Base-by-base conservation (phyloP, 2,888 invertebrate species). In the Amorpha juglandis region DNA sequence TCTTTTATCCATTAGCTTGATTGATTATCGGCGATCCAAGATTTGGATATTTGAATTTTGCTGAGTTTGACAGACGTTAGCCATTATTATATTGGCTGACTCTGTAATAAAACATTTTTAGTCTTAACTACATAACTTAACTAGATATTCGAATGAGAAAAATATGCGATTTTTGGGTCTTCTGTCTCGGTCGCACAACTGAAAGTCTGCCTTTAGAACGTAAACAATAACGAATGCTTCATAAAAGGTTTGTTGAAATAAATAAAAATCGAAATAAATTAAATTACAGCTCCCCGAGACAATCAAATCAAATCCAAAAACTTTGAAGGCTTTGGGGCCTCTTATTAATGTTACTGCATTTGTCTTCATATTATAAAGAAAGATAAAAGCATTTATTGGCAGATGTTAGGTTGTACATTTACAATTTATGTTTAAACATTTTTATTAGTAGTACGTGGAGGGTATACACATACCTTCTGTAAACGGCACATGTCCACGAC, bases 241-340 rank as follows among this genome's bases (percentile, higher is more conserved):
- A 55, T 33, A 53, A n/a, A 33, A n/a, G 9, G n/a, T 55, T 2
- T 1, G 0, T 1, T 38, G 9, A n/a, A 55, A n/a, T 35, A n/a
- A 55, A 55, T 64, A 47, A 66, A 65, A 62, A 66, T 63, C 47
- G 47, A 53, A 63, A 63, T 62, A 62, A 66, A 66, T 45, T 50
- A 62, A 66, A 45, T 66, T 66, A 66, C 52, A 45, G n/a, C 35
- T 27, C 52, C 45, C n/a, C 35, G 63, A 47, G 66, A 66, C 66
- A 66, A 66, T 52, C 52, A 66, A 66, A 66, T 66, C 63, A 66
- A 66, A 66, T 16, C 45, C 63, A 27, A 52, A 66, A 66, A 45
- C 42, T 66, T 66, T 33, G 50, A 52, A 62, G 51, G 21, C 51
- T 45, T 47, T 14, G 21, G 19, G 9, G 7, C 47, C 33, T 21